These are phyloP conservation scores for roundworm (Caenorhabditis elegans) DNA, from an alignment of 1,140 invertebrate genomes.

Conservation along the genomic window WBcel235 BX284604.4:16962501-16963000, in stretches of 20 bases:
- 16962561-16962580: neutral
- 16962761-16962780: neutral
- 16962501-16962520: neutral
- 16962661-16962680: slow-evolving; percentile 38
- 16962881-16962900: too few relatives aligned
- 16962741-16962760: neutral
- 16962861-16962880: too few relatives aligned
- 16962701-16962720: slow-evolving; percentile 9
- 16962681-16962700: slow-evolving; percentile 40
- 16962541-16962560: slow-evolving; percentile 24
- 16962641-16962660: too few relatives aligned
- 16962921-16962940: too few relatives aligned
- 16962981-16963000: too few relatives aligned
- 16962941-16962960: too few relatives aligned
- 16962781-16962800: slow-evolving; percentile 17
- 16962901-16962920: too few relatives aligned
- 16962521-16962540: neutral
- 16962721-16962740: slow-evolving; percentile 10
- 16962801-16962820: neutral
- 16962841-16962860: too few relatives aligned
- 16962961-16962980: too few relatives aligned
- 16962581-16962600: neutral
- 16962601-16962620: too few relatives aligned
- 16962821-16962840: too few relatives aligned
- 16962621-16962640: too few relatives aligned